These are phyloP conservation scores for Ochotona curzoniae DNA, from an alignment of 2,113 vertebrate genomes.

Conservation along the genomic window DNA sequence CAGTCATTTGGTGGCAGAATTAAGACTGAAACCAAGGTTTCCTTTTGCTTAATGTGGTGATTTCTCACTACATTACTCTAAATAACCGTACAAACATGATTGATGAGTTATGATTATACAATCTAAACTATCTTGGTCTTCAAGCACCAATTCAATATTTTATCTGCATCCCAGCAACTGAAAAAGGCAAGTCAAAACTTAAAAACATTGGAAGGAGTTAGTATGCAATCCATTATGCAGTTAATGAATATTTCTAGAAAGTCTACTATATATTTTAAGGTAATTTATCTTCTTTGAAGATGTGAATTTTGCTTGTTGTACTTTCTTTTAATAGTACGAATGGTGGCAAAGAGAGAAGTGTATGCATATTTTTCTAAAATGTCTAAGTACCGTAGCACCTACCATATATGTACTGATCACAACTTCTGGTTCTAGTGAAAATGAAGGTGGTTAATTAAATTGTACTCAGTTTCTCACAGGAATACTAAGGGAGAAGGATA, in stretches of 20 bases:
- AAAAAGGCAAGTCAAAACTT: not conserved
- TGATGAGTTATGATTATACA: conserved; percentile 7
- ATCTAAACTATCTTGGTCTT: not conserved
- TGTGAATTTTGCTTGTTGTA: not conserved
- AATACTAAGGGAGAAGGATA: not conserved
- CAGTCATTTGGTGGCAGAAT: not conserved
- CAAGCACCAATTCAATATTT: conserved; percentile 36
- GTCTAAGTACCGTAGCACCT: not conserved
- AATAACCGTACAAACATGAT: not conserved
- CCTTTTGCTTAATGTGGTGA: not conserved
- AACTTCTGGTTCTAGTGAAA: not conserved
- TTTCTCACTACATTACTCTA: conserved; percentile 34
- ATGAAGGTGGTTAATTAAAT: not conserved
- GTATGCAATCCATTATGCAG: not conserved
- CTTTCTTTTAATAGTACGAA: conserved; percentile 20
- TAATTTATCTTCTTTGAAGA: conserved; percentile 31
- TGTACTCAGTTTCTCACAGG: not conserved
- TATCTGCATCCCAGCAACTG: conserved; percentile 35
- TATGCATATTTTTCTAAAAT: not conserved
- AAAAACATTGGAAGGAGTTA: conserved; percentile 29
- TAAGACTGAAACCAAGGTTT: conserved; percentile 1
- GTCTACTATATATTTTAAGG: not conserved
- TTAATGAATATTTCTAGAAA: conserved; percentile 50
- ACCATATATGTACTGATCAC: not conserved
- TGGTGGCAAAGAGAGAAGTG: not conserved